Evolutionary conservation across 2,113 vertebrate genomes (phyloP), one percentile per base, ranked within the genome.

Genomic region (Hiodon alosoides): DNA sequence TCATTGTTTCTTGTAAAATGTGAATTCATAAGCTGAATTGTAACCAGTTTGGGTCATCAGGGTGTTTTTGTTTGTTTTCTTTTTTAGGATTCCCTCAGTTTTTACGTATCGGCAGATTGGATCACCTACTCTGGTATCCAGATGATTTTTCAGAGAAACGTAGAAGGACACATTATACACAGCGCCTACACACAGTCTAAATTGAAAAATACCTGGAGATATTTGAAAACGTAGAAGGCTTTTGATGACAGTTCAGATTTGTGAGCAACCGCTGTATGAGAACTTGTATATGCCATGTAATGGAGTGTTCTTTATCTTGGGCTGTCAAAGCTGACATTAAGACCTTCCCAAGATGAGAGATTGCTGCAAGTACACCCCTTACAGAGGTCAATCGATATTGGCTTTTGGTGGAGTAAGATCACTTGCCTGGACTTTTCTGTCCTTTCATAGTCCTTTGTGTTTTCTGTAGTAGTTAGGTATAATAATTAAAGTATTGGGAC

Each of bases 221-320:
- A 78, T 85, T 74, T 81, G 82, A 85, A 80, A 81, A 86, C 83
- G 81, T 48, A 59, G 79, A 72, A 79, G 79, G 76, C 79, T 80
- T 80, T 74, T 84, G 81, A 78, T 82, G 85, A 82, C 79, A 83
- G 78, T 83, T 86, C 85, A 82, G 84, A 81, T 85, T 83, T 81
- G 79, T 67, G 52, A 58, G 68, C 83, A 83, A 83, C 83, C 81
- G 75, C 73, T 69, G 78, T 79, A 64, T 78, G 80, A 77, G 79
- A 81, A 79, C 57, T 79, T 78, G 81, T 71, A 69, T 82, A 79
- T 80, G 76, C 74, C 78, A 74, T 81, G 68, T 53, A 80, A 84
- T 84, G 82, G 81, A 85, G 75, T 79, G 71, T 83, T 87, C 85
- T 74, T 80, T 73, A 73, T 82, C 68, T 75, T 82, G 83, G 80